Evolutionary conservation across 2,888 invertebrate species (phyloP).

Genomic region (Synergus gifuensis): DNA sequence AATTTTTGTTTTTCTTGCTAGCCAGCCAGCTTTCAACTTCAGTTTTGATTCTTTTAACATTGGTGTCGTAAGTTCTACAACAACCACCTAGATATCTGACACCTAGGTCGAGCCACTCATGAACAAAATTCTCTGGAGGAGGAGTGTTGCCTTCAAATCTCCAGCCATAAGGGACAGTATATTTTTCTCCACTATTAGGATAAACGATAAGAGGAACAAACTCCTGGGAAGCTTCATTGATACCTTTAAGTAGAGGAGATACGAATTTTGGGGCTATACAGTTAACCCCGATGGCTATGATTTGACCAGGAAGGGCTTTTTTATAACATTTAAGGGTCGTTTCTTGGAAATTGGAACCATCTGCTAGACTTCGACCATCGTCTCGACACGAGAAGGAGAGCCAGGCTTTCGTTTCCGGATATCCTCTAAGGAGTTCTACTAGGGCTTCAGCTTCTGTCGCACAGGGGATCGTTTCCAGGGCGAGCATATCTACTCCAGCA

Average conservation of each 20-base stretch:
- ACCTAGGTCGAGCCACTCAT: slow-evolving; percentile 90
- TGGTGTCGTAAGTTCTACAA: slow-evolving; percentile 91
- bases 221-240: slow-evolving; percentile 77
- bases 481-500: slow-evolving; percentile 90
- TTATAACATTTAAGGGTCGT: slow-evolving; percentile 84
- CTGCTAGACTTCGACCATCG: slow-evolving; percentile 84
- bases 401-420: slow-evolving; percentile 89
- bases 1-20: neutral
- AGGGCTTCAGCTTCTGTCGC: slow-evolving; percentile 89
- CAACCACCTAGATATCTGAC: slow-evolving; percentile 94
- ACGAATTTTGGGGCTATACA: slow-evolving; percentile 87
- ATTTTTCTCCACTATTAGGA: slow-evolving; percentile 93
- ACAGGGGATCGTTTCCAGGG: slow-evolving; percentile 94
- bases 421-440: slow-evolving; percentile 87
- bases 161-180: slow-evolving; percentile 83
- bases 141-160: slow-evolving; percentile 82
- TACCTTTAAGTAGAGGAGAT: slow-evolving; percentile 80
- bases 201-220: slow-evolving; percentile 89
- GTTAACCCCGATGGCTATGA: slow-evolving; percentile 92
- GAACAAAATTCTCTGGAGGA: slow-evolving; percentile 85
- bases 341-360: slow-evolving; percentile 89
- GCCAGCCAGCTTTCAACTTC: slow-evolving; percentile 78
- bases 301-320: slow-evolving; percentile 80
- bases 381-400: slow-evolving; percentile 88
- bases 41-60: slow-evolving; percentile 86